phyloP scores from a whole-genome alignment of 2,113 vertebrate species.

The Craseonycteris thonglongyai region DNA sequence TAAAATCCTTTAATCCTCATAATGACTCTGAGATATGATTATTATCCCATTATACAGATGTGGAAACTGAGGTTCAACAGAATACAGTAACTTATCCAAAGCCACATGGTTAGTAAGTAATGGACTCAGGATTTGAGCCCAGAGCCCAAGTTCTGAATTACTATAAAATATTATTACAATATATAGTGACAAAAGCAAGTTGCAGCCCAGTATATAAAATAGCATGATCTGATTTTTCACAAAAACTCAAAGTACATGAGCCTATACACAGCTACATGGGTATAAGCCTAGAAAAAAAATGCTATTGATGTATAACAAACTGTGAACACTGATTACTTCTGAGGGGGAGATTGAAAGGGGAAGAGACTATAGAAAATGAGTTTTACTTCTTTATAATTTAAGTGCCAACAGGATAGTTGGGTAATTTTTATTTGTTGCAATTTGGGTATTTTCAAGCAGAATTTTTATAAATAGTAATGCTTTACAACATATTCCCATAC shows the following conservation, averaged over 20 bases:
- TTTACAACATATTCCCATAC: not conserved
- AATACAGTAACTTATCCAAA: not conserved
- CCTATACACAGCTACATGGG: not conserved
- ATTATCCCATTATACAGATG: not conserved
- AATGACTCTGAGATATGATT: not conserved
- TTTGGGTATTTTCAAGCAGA: not conserved
- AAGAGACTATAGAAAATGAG: not conserved
- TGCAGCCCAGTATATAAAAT: not conserved
- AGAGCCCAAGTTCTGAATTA: not conserved
- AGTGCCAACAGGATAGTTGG: not conserved
- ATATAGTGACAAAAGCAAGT: not conserved
- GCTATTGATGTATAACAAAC: not conserved
- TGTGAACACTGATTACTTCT: not conserved
- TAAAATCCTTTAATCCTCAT: not conserved
- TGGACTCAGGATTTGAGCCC: not conserved
- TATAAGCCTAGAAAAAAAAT: not conserved
- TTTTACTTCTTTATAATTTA: not conserved
- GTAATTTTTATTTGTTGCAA: not conserved
- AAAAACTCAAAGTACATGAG: not conserved
- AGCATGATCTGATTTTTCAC: not conserved
- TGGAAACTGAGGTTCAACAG: not conserved
- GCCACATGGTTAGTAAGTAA: not conserved
- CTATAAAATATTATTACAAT: not conserved
- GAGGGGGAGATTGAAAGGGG: not conserved
- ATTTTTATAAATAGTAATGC: not conserved